Evolutionary conservation across 1,140 invertebrate genomes (phyloP), one percentile per base, ranked within the genome.

Genomic region (Drosophila oshimai): DNA sequence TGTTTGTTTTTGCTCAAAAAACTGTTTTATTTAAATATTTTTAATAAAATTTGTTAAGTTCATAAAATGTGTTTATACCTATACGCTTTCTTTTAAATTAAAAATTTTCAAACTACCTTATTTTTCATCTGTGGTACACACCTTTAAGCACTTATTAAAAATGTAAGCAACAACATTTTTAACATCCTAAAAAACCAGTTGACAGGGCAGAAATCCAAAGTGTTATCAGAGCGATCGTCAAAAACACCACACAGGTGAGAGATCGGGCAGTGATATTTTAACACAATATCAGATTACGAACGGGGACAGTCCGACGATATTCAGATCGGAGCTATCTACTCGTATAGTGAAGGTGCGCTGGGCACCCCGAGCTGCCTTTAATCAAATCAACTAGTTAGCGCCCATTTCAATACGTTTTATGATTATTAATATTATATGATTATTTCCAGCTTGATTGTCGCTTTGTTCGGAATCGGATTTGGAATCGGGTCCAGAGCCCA

Each of bases 371-470:
- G 26, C 44, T 49, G 51, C 58, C 73, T 87, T 81, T 87, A 87
- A 87, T 86, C 81, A 87, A 86, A 86, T 62, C 76, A 87, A 74
- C 81, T 86, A 86, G 83, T 84, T 84, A 84, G 71, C 58, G 70
- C 54, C 78, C 76, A 77, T 87, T 87, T 81, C 76, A 87, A 87
- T 86, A 87, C 67, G 64, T 87, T 86, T 86, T 86, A 87, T 86
- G 81, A 86, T 86, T 86, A 87, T 86, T 87, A 86, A 83, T 86
- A 87, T 88, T 65, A 74, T 87, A 60, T 87, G 80, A 55, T 80
- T 80, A 68, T 87, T 73, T 71, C 72, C 76, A 47, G 68, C 26
- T 87, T 86, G 81, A 86, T 87, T 86, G 86, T 81, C 76, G 81
- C 76, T 87, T 86, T 86, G 80, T 86, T 87, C 54, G 41, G 12